phyloP scores from a whole-genome alignment of 2,797 vertebrate species.

The Avahi laniger region DNA sequence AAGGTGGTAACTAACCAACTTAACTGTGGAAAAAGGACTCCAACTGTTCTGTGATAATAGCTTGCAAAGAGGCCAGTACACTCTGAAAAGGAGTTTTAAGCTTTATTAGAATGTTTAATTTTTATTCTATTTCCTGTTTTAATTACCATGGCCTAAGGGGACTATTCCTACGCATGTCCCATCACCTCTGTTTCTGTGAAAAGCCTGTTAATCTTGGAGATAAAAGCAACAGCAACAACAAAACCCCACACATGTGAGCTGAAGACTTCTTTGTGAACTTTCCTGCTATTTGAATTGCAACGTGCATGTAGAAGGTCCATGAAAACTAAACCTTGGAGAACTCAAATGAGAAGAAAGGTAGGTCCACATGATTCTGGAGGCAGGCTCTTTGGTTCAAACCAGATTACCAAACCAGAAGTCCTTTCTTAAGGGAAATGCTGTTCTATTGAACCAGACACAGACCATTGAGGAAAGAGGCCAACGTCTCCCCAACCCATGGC shows the following conservation, averaged over 20 bases:
- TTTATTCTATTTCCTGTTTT: slow-evolving; percentile 21
- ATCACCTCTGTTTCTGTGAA: neutral
- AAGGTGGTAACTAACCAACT: neutral
- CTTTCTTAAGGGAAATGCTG: neutral
- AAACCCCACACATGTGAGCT: neutral
- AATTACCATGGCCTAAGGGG: neutral
- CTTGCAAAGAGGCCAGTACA: neutral
- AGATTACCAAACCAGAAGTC: neutral
- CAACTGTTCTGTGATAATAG: neutral
- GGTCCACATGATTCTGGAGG: neutral
- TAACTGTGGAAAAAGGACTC: neutral
- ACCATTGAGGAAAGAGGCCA: neutral
- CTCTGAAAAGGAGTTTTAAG: neutral
- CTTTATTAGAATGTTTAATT: neutral
- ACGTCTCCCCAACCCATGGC: neutral
- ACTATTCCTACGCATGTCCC: neutral
- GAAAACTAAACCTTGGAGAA: neutral
- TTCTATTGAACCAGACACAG: neutral
- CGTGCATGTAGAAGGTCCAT: neutral
- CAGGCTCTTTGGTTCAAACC: neutral
- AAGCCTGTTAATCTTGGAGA: neutral
- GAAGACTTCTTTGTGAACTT: neutral
- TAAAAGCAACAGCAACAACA: neutral
- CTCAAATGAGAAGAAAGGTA: neutral
- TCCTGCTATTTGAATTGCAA: neutral